Percentiles rank a stretch among this genome's conserved stretches.
These are phyloP conservation scores for Cephalopachus bancanus DNA, from an alignment of 2,797 vertebrate genomes.

Conservation along the genomic window DNA sequence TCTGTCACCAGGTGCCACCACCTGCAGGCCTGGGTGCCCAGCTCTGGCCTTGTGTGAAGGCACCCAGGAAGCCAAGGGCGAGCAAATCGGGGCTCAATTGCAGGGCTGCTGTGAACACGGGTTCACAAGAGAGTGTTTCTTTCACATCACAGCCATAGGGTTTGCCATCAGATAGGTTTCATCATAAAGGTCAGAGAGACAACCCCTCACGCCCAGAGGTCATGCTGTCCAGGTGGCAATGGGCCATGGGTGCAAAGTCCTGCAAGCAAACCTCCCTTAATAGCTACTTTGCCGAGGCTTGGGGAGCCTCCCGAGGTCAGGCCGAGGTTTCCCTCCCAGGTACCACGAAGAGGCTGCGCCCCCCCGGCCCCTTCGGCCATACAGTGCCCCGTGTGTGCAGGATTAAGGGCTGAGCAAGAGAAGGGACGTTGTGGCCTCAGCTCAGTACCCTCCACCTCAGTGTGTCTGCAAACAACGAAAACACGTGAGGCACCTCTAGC, in stretches of 20 bases:
- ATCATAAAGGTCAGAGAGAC: not conserved
- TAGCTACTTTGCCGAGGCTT: not conserved
- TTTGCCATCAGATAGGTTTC: not conserved
- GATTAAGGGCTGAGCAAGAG: not conserved
- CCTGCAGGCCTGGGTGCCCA: not conserved
- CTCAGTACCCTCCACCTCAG: not conserved
- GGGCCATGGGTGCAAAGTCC: not conserved
- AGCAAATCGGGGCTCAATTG: not conserved
- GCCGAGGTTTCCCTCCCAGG: not conserved
- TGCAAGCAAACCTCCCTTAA: not conserved
- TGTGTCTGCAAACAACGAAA: not conserved
- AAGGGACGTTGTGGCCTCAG: not conserved
- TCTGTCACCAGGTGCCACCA: not conserved
- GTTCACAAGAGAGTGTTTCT: not conserved
- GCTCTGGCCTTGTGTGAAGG: conserved; percentile 52
- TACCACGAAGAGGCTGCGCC: not conserved
- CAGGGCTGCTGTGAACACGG: not conserved
- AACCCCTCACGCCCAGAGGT: not conserved
- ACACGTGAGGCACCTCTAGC: not conserved
- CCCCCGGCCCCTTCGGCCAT: not conserved
- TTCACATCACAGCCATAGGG: not conserved
- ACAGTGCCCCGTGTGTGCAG: too few species aligned
- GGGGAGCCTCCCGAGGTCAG: not conserved
- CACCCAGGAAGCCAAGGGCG: conserved; percentile 16
- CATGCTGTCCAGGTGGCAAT: not conserved